Percentiles rank a stretch among this genome's conserved stretches.
These are phyloP conservation scores for Rattus norvegicus DNA, from an alignment of 2,113 vertebrate species.

Conservation along the genomic window GRCr8 NC_086039.1:108680501-108681000, in stretches of 20 bases:
- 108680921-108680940: slow-evolving; percentile 48
- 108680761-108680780: slow-evolving; percentile 78
- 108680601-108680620: slow-evolving; percentile 73
- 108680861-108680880: slow-evolving; percentile 46
- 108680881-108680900: slow-evolving; percentile 66
- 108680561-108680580: slow-evolving; percentile 62
- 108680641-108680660: slow-evolving; percentile 74
- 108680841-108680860: slow-evolving; percentile 61
- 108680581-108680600: slow-evolving; percentile 74
- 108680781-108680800: slow-evolving; percentile 81
- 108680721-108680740: slow-evolving; percentile 79
- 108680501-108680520: slow-evolving; percentile 35
- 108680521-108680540: slow-evolving; percentile 38
- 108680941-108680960: slow-evolving; percentile 58
- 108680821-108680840: slow-evolving; percentile 75
- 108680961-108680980: background rate
- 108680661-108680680: slow-evolving; percentile 78
- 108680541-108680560: slow-evolving; percentile 45
- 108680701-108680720: slow-evolving; percentile 80
- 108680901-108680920: slow-evolving; percentile 49
- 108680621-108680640: slow-evolving; percentile 72
- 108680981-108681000: slow-evolving; percentile 52
- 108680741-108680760: slow-evolving; percentile 77
- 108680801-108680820: slow-evolving; percentile 72
- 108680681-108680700: slow-evolving; percentile 79